phyloP scores from a whole-genome alignment of 2,888 invertebrate species.

The Reticulitermes lucifugus region DNA sequence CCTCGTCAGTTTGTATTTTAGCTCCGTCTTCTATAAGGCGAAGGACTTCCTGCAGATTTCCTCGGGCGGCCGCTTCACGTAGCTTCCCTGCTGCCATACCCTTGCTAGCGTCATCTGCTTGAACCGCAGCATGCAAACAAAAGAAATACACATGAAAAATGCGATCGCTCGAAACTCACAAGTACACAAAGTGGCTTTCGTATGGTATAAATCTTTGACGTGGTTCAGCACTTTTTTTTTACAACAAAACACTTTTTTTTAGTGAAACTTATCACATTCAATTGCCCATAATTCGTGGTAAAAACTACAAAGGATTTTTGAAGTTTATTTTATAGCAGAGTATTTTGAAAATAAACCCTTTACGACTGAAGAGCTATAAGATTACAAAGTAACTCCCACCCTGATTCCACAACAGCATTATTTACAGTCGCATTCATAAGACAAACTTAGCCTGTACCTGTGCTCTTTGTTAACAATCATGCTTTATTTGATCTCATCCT shows the following conservation, averaged over 20 bases:
- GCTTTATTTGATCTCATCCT: background rate
- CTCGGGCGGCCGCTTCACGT: slow-evolving; percentile 64
- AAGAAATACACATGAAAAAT: background rate
- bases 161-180: background rate
- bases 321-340: background rate
- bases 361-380: background rate
- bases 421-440: background rate
- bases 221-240: background rate
- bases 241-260: background rate
- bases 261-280: background rate
- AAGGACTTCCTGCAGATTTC: slow-evolving; percentile 62
- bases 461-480: background rate
- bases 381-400: background rate
- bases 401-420: background rate
- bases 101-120: slow-evolving; percentile 45
- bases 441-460: background rate
- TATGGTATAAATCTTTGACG: background rate
- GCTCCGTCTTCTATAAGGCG: slow-evolving; percentile 62
- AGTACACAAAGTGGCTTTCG: background rate
- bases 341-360: background rate
- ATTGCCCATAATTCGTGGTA: background rate
- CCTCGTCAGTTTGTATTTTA: slow-evolving; percentile 62
- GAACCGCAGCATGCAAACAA: background rate
- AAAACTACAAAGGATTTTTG: background rate
- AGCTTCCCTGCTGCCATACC: slow-evolving; percentile 61